These are phyloP conservation scores for Megastigmus dorsalis DNA, from an alignment of 2,888 invertebrate genomes.

Conservation along the genomic window DNA sequence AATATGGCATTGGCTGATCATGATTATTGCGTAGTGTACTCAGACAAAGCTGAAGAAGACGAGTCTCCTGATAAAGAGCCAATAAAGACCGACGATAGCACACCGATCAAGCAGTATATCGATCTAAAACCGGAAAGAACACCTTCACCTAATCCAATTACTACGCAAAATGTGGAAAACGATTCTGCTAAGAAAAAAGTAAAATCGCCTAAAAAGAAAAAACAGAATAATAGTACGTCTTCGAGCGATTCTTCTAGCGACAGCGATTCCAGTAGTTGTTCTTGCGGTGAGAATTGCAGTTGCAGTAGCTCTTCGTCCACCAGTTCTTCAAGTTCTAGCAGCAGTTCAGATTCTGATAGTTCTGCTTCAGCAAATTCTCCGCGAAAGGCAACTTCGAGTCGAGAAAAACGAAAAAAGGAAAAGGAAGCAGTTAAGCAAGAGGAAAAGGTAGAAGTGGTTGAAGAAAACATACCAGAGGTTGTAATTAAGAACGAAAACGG, in stretches of 20 bases:
- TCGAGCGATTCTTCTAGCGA: conserved; percentile 87
- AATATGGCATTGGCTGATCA: conserved; percentile 79
- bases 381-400: conserved; percentile 64
- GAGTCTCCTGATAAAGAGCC: conserved; percentile 33
- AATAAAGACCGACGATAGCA: conserved; percentile 25
- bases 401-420: conserved; percentile 73
- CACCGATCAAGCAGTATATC: conserved; percentile 8
- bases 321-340: conserved; percentile 78
- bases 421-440: conserved; percentile 73
- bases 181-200: conserved; percentile 58
- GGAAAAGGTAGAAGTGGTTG: conserved; percentile 76
- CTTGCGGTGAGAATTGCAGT: conserved; percentile 89
- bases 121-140: conserved; percentile 32
- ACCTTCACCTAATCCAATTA: conserved; percentile 10
- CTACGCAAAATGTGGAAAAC: conserved; percentile 22
- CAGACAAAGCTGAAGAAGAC: conserved; percentile 58
- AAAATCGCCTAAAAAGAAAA: conserved; percentile 72
- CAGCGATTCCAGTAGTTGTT: conserved; percentile 85
- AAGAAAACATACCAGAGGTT: conserved; percentile 1
- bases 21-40: conserved; percentile 80
- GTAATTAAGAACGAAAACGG: conserved; percentile 38
- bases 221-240: conserved; percentile 77
- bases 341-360: conserved; percentile 78
- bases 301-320: conserved; percentile 85
- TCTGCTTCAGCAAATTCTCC: conserved; percentile 78